Conservation (phyloP, 2,797 vertebrate genomes). For the Otus scops region DNA sequence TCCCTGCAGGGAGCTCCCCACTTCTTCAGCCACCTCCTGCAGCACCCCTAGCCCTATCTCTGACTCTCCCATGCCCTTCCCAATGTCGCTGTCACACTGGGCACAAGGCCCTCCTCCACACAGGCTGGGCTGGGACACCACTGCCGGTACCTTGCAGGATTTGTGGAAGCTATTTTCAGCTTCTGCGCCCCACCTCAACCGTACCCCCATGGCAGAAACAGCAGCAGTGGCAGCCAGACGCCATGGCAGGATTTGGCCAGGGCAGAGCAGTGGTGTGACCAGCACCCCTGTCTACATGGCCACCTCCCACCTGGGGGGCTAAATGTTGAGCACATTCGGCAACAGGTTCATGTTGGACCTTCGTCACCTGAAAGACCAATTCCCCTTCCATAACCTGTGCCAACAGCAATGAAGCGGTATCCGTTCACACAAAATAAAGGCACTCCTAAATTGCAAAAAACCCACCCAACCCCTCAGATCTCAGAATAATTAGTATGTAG, state of each 20-base stretch:
- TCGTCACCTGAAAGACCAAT: not conserved
- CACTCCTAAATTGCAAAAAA: not conserved
- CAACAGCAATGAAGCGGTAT: not conserved
- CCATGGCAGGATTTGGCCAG: not conserved
- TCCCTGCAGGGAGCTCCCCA: rapidly evolving
- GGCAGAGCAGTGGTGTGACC: not conserved
- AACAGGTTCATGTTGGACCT: not conserved
- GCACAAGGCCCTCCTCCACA: not conserved
- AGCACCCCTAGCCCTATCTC: not conserved
- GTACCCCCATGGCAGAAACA: not conserved
- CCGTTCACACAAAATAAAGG: not conserved
- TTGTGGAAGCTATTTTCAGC: not conserved
- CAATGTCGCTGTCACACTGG: rapidly evolving
- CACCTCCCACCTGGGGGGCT: not conserved
- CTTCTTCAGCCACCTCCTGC: not conserved
- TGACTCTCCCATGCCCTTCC: not conserved
- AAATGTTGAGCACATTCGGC: not conserved
- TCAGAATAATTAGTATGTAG: slow-evolving; percentile 51
- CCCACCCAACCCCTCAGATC: not conserved
- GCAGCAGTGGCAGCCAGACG: rapidly evolving
- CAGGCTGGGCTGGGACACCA: not conserved
- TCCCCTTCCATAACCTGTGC: not conserved
- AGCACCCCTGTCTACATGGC: not conserved
- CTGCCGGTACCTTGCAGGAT: not conserved
- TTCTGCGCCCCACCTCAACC: not conserved